Conservation (phyloP, 2,888 invertebrate genomes). For the Tridacna gigas region DNA sequence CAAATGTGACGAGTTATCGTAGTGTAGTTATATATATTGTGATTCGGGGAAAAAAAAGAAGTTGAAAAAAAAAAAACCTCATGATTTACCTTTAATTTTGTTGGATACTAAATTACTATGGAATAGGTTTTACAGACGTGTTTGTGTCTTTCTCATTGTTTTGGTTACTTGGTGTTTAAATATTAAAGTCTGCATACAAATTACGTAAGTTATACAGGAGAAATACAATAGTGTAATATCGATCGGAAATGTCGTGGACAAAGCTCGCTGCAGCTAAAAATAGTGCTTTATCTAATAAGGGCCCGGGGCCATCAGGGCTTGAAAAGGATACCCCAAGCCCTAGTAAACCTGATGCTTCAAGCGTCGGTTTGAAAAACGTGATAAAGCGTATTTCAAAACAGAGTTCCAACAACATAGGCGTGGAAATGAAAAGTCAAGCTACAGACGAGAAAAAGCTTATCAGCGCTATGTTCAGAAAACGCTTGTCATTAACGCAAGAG, state of each 20-base stretch:
- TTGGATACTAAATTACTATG: no score
- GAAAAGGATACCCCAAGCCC: background rate
- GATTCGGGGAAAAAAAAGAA: no score
- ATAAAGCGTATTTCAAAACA: slow-evolving; percentile 30
- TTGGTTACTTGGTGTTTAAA: no score
- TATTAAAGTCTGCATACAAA: no score
- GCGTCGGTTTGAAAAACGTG: slow-evolving; percentile 26
- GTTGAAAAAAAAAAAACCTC: no score
- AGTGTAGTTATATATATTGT: no score
- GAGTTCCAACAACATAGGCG: background rate
- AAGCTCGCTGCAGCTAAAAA: slow-evolving; percentile 41
- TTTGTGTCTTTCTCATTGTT: no score
- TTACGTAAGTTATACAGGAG: no score
- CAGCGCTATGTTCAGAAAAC: slow-evolving; percentile 37
- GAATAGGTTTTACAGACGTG: no score
- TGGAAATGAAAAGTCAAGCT: no score
- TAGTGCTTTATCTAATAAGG: background rate
- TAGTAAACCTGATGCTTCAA: background rate
- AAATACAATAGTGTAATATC: background rate
- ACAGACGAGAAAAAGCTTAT: slow-evolving; percentile 1
- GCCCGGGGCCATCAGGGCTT: background rate
- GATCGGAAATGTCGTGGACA: slow-evolving; percentile 52
- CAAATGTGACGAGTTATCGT: no score
- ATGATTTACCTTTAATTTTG: no score
- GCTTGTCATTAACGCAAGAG: slow-evolving; percentile 47